Conservation (phyloP, 1,140 invertebrate species). For the Planococcus citri region DNA sequence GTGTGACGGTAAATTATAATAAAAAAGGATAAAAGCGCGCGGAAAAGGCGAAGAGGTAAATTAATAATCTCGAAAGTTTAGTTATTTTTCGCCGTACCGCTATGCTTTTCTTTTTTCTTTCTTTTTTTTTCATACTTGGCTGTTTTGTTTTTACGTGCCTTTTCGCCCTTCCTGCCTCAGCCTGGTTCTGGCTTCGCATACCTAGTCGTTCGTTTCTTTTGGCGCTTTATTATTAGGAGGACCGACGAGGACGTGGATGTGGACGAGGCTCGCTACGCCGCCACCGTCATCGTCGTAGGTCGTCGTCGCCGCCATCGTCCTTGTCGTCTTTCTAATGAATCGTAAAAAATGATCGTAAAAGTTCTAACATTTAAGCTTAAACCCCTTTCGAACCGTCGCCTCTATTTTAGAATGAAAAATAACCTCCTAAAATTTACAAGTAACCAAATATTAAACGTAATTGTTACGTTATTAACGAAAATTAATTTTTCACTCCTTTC, state of each 20-base stretch:
- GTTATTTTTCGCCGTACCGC: neutral
- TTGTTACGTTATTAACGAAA: neutral
- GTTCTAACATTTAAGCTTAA: neutral
- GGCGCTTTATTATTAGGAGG: no score
- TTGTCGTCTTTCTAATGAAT: neutral
- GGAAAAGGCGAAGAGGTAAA: neutral
- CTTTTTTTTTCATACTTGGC: no score
- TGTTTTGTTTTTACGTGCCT: no score
- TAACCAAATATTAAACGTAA: neutral
- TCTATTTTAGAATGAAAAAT: neutral
- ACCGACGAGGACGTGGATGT: no score
- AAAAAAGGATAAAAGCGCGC: neutral
- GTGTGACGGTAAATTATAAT: constrained; percentile 3
- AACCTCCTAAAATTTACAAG: neutral
- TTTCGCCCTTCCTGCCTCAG: no score
- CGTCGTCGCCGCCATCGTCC: neutral
- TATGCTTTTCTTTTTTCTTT: no score
- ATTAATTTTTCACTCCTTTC: neutral
- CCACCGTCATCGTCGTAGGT: neutral
- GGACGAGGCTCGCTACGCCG: no score
- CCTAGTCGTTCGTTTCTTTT: no score
- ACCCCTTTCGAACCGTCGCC: neutral
- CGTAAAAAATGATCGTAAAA: constrained; percentile 7
- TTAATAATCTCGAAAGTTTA: constrained; percentile 8
- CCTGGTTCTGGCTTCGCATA: no score